phyloP scores from a whole-genome alignment of 2,797 vertebrate genomes.

The Loriculus beryllinus region DNA sequence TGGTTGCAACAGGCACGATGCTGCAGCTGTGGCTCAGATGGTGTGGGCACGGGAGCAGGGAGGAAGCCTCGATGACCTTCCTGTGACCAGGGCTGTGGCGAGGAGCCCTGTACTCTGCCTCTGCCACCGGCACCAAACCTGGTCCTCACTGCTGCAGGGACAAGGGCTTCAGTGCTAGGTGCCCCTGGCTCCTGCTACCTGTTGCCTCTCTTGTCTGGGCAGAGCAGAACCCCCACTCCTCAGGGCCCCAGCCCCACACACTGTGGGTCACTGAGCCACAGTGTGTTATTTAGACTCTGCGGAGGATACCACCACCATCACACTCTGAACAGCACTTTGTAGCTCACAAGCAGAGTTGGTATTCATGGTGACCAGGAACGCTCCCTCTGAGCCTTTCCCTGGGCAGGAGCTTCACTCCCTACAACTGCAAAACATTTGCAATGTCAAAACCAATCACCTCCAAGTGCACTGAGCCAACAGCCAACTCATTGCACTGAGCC shows the following conservation, averaged over 20 bases:
- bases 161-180: background rate
- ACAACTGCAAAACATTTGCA: background rate
- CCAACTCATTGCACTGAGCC: background rate
- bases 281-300: background rate
- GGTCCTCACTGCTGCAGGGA: accelerated
- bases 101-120: background rate
- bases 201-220: background rate
- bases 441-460: background rate
- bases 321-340: background rate
- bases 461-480: background rate
- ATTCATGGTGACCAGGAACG: background rate
- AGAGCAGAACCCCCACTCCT: background rate
- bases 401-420: background rate
- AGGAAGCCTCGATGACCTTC: background rate
- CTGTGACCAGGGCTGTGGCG: accelerated
- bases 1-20: background rate
- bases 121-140: background rate
- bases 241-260: accelerated
- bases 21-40: accelerated
- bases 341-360: background rate
- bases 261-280: background rate
- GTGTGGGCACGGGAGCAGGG: background rate
- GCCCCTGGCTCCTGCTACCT: background rate
- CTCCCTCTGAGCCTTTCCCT: background rate
- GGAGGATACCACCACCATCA: background rate